Evolutionary conservation across 2,113 vertebrate species (phyloP), one percentile per base, ranked within the genome.

Genomic region (Rhinolophus sinicus): DNA sequence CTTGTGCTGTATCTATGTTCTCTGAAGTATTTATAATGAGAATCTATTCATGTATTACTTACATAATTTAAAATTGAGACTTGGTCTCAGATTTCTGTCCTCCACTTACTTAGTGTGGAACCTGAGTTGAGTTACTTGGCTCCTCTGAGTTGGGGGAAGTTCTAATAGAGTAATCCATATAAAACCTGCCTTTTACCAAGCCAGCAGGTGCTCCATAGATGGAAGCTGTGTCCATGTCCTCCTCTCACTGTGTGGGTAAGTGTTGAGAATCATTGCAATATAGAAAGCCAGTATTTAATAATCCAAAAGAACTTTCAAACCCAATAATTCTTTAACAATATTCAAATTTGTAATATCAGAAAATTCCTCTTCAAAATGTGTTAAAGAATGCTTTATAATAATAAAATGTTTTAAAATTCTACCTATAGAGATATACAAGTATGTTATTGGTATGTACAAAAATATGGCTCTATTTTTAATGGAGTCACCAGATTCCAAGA

Each of bases 391-490:
- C 60, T 62, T 91, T 76, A 82, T 44, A 72, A 64, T 77, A 78
- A 38, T 11, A 58, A 33, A 69, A 40, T 44, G 67, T 26, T 94
- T 91, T 33, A 62, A 76, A 94, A 83, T 54, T 92, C 76, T 88
- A 77, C 28, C 69, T 67, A 11, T 5, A 75, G 12, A 91, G 21
- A 82, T 14, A 56, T 13, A 83, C 2, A 9, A 30, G 33, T 56
- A 35, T 72, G 26, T 33, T 62, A 60, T 0, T 69, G 40, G n/a
- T 38, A 82, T 40, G 7, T 40, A 52, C 44, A 62, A 76, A 64
- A 69, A 75, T n/a, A 47, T 21, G 26, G 50, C 65, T 86, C 80
- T 73, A 77, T 82, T 88, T 91, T 91, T 81, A 93, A 76, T 22
- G 64, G 26, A 54, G 28, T 83, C 78, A 33, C 85, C 13, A 76